These are phyloP conservation scores for Psettodes erumei DNA, from an alignment of 2,113 vertebrate species.

Conservation along the genomic window DNA sequence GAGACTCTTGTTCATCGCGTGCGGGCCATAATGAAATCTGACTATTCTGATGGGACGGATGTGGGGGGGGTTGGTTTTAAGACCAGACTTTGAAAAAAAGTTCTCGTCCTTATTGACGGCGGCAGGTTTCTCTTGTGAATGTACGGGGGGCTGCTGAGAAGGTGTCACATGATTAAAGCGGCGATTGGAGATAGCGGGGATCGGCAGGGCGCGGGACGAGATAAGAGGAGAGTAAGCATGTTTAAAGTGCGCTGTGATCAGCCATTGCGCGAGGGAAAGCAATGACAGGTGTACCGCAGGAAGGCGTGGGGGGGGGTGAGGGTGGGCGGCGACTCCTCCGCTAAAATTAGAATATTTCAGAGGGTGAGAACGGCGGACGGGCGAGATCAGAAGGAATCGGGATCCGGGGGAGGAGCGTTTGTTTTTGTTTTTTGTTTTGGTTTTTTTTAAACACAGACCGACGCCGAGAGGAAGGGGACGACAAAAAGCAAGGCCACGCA, in stretches of 20 bases:
- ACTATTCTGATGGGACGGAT: slow-evolving; percentile 77
- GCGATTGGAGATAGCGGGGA: slow-evolving; percentile 78
- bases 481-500: slow-evolving; percentile 59
- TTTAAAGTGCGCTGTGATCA: slow-evolving; percentile 85
- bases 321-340: slow-evolving; percentile 72
- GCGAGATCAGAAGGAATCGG: slow-evolving; percentile 59
- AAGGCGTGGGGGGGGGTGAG: too few species aligned
- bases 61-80: slow-evolving; percentile 68
- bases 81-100: slow-evolving; percentile 75
- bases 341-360: slow-evolving; percentile 81
- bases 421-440: too few species aligned
- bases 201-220: slow-evolving; percentile 72
- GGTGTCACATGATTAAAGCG: slow-evolving; percentile 82
- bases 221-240: slow-evolving; percentile 79
- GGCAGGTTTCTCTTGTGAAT: slow-evolving; percentile 68
- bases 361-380: slow-evolving; percentile 64
- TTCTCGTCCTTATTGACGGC: slow-evolving; percentile 70
- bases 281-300: slow-evolving; percentile 77
- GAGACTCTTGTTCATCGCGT: slow-evolving; percentile 35
- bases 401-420: slow-evolving; percentile 59
- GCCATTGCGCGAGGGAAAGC: slow-evolving; percentile 74
- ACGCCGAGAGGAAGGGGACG: too few species aligned
- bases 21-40: slow-evolving; percentile 73
- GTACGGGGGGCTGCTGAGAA: slow-evolving; percentile 48
- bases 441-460: too few species aligned